Conservation (phyloP, 2,888 invertebrate genomes). For the Drosophila nigritarsus region DNA sequence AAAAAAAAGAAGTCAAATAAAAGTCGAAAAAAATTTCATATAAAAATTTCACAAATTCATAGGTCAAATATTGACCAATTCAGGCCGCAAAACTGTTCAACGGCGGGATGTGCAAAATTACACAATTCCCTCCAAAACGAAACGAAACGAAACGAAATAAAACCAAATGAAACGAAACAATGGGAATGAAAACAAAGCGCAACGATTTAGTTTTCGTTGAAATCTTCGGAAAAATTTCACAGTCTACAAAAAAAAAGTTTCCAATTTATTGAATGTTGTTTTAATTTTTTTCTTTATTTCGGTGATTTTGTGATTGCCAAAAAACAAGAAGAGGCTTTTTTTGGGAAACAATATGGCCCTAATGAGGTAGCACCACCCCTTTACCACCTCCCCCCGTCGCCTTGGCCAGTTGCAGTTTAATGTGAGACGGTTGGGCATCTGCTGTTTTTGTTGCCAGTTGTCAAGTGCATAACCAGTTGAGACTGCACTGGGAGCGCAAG, state of each 20-base stretch:
- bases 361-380: constrained; percentile 53
- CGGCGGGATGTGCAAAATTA: constrained; percentile 60
- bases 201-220: constrained; percentile 11
- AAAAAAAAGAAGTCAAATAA: constrained; percentile 11
- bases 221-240: constrained; percentile 22
- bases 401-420: constrained; percentile 14
- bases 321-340: constrained; percentile 8
- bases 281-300: constrained; percentile 4
- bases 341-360: constrained; percentile 42
- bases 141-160: constrained; percentile 20
- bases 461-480: constrained; percentile 65
- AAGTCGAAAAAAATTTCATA: constrained; percentile 39
- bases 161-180: constrained; percentile 41
- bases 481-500: constrained; percentile 32
- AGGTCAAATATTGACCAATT: constrained; percentile 69
- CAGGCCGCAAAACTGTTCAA: constrained; percentile 22
- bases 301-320: constrained; percentile 33
- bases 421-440: constrained; percentile 5
- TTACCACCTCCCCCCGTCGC: background rate
- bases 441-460: constrained; percentile 28
- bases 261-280: constrained; percentile 13
- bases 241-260: background rate
- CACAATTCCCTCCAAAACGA: constrained; percentile 50
- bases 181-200: constrained; percentile 36
- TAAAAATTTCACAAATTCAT: constrained; percentile 57